These are phyloP conservation scores for Muntiacus reevesi DNA, from an alignment of 2,113 vertebrate genomes.

Conservation along the genomic window DNA sequence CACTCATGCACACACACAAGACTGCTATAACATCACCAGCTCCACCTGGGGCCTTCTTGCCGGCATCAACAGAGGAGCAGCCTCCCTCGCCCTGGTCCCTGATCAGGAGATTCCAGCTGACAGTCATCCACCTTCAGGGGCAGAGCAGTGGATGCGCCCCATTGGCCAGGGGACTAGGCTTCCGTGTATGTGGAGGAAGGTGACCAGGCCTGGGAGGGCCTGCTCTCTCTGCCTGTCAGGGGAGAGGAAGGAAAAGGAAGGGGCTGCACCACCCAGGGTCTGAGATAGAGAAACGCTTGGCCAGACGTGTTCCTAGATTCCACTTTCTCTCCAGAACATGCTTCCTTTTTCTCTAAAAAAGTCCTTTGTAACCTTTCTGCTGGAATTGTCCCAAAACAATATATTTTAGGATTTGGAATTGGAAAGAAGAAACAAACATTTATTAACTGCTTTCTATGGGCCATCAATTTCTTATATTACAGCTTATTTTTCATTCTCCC, in stretches of 20 bases:
- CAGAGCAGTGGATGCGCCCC: background rate
- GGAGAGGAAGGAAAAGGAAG: background rate
- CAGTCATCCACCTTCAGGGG: background rate
- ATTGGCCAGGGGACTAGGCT: background rate
- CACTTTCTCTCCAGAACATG: background rate
- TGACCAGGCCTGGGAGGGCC: background rate
- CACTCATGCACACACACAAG: no score
- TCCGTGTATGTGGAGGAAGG: background rate
- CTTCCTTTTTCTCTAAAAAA: background rate
- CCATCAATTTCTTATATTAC: background rate
- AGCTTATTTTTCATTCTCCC: background rate
- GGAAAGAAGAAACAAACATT: constrained; percentile 27
- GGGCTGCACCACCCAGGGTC: background rate
- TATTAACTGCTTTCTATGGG: background rate
- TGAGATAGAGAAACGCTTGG: background rate
- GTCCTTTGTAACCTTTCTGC: background rate
- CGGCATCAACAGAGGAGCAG: background rate
- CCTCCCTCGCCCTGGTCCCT: background rate
- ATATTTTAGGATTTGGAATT: constrained; percentile 34
- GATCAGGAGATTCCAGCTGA: background rate
- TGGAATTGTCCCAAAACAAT: constrained; percentile 23
- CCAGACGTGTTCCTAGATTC: background rate
- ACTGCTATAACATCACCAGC: accelerated
- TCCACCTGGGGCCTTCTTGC: background rate
- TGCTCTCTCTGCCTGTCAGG: background rate